Base-by-base conservation (phyloP, 2,113 vertebrate species). In the Pedionomus torquatus region DNA sequence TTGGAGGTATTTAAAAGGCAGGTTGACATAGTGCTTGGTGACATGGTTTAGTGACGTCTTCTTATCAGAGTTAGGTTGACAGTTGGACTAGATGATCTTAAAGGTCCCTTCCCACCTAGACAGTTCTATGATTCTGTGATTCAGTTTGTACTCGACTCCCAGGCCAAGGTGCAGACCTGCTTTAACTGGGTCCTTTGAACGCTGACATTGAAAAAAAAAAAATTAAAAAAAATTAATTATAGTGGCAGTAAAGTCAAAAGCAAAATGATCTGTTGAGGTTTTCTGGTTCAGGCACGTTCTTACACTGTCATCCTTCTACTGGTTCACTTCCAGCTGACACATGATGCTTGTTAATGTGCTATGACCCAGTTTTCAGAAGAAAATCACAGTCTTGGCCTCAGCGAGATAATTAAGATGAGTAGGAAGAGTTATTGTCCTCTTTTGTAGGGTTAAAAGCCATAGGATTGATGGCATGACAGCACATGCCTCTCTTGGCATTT, bases 211-310 rank as follows among this genome's bases (percentile, higher is more conserved):
- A 54, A 74, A 87, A 93, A 91, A 82, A 16, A 30, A 17, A 4
- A 7, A 51, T 14, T 41, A 41, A 41, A 41, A 41, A 41, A 63
- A 35, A 44, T 13, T 14, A 69, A 88, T 83, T 81, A n/a, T 16
- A 81, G 43, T 64, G 8, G 2, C 64, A 78, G 43, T 92, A 39
- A 84, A 83, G 11, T 68, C 30, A 75, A 79, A 91, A 35, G 33
- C 65, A 84, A 76, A 96, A 66, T 37, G 41, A 80, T n/a, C 85
- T 25, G 19, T 5, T 54, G 68, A 77, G 9, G 20, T 88, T 91
- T 93, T 93, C 82, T 90, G 64, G 43, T 76, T 96, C 71, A 66
- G 70, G 19, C 31, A 80, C 63, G 37, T 77, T 93, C 37, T 94
- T 84, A 68, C 10, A 58, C 18, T 39, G 26, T 70, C 7, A 3